Percentiles rank a stretch among this genome's conserved stretches.
phyloP scores from a whole-genome alignment of 2,888 invertebrate species.

The Cryptus armator region DNA sequence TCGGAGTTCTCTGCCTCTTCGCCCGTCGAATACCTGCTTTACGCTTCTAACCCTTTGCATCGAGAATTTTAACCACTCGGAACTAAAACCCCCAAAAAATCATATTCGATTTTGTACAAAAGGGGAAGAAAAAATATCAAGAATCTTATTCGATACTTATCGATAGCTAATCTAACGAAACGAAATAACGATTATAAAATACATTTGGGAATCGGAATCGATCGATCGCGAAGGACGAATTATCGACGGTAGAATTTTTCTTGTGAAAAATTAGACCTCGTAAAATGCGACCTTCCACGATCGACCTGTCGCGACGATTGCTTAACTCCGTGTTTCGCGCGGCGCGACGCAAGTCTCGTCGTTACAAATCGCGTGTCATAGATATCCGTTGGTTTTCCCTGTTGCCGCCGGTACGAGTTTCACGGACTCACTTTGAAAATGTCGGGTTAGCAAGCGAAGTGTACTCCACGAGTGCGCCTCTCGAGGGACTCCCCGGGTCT shows the following conservation, averaged over 20 bases:
- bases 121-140: conserved; percentile 14
- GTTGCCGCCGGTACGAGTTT: conserved; percentile 38
- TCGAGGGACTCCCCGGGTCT: conserved; percentile 19
- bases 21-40: background rate
- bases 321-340: conserved; percentile 41
- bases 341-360: conserved; percentile 52
- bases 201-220: background rate
- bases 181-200: background rate
- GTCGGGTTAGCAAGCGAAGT: conserved; percentile 24
- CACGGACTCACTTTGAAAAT: conserved; percentile 36
- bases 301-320: conserved; percentile 40
- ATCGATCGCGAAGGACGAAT: conserved; percentile 11
- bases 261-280: conserved; percentile 5
- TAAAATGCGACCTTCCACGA: conserved; percentile 18
- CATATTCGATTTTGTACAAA: background rate
- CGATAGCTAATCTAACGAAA: no score
- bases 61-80: conserved; percentile 6
- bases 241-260: background rate
- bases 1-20: conserved; percentile 19
- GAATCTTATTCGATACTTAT: background rate
- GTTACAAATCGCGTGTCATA: conserved; percentile 60
- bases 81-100: no score
- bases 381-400: conserved; percentile 24
- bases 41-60: conserved; percentile 16
- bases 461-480: conserved; percentile 13